phyloP scores from a whole-genome alignment of 2,113 vertebrate species.

The Bos javanicus region DNA sequence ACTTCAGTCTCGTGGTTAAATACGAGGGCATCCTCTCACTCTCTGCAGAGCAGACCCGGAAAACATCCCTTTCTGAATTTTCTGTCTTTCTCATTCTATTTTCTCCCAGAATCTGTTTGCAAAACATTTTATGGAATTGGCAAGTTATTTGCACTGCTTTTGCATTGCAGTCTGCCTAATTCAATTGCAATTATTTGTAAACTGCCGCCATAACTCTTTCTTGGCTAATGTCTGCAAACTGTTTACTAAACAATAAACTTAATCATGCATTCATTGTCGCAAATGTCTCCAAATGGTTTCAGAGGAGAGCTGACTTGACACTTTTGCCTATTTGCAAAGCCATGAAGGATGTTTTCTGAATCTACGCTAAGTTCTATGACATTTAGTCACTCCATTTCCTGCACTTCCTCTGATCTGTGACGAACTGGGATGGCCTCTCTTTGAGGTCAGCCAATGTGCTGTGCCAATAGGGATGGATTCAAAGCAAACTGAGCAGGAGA shows the following conservation, averaged over 20 bases:
- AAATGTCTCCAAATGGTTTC: slow-evolving; percentile 72
- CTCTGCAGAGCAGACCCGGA: slow-evolving; percentile 33
- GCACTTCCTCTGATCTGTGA: background rate
- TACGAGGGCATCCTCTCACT: background rate
- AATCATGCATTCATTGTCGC: slow-evolving; percentile 75
- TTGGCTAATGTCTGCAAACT: slow-evolving; percentile 75
- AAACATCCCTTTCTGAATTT: background rate
- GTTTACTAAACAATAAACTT: slow-evolving; percentile 78
- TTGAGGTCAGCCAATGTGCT: background rate
- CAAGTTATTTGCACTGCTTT: slow-evolving; percentile 66
- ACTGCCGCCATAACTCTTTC: slow-evolving; percentile 69
- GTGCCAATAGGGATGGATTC: background rate
- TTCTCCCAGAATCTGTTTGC: slow-evolving; percentile 57
- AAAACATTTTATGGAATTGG: slow-evolving; percentile 68
- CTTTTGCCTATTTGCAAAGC: slow-evolving; percentile 67
- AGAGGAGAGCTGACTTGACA: slow-evolving; percentile 70
- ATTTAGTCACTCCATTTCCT: slow-evolving; percentile 28
- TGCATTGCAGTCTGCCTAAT: slow-evolving; percentile 62
- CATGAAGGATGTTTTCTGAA: slow-evolving; percentile 64
- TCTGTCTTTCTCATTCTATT: slow-evolving; percentile 45
- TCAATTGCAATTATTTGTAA: slow-evolving; percentile 74
- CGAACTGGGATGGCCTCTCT: background rate
- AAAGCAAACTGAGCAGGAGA: background rate
- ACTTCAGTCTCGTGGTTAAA: slow-evolving; percentile 28
- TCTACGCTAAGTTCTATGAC: slow-evolving; percentile 44